A percentile compares a stretch with the other conserved stretches of the same genome.
Conservation (phyloP, 2,113 vertebrate genomes). For the Sinocyclocheilus maitianheensis region DNA sequence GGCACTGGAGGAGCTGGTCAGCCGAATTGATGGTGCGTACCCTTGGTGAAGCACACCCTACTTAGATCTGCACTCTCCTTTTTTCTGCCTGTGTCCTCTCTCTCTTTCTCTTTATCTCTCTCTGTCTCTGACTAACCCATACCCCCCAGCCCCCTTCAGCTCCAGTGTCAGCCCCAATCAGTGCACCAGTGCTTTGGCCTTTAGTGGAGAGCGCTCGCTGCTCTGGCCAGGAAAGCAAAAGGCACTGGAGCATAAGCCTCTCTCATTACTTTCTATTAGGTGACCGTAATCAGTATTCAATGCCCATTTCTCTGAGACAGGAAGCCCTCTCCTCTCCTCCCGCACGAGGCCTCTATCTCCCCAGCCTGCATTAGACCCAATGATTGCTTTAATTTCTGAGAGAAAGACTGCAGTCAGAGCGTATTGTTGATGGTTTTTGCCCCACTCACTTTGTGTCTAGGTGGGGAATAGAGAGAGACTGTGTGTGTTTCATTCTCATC, state of each 20-base stretch:
- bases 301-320: constrained; percentile 64
- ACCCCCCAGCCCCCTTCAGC: constrained; percentile 3
- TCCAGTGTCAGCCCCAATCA: constrained; percentile 57
- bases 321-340: constrained; percentile 53
- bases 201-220: constrained; percentile 41
- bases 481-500: background rate
- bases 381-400: constrained; percentile 58
- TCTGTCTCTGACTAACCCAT: constrained; percentile 14
- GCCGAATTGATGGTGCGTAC: constrained; percentile 93
- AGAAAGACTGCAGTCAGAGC: constrained; percentile 37
- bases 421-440: constrained; percentile 22
- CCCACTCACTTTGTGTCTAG: constrained; percentile 3
- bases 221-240: constrained; percentile 60
- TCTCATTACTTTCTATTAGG: constrained; percentile 71
- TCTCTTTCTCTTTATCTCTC: background rate
- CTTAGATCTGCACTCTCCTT: constrained; percentile 37
- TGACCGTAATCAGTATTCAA: constrained; percentile 67
- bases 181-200: constrained; percentile 54
- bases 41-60: constrained; percentile 42
- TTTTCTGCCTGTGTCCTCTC: background rate
- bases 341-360: constrained; percentile 46
- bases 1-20: constrained; percentile 92
- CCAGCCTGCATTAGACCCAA: constrained; percentile 62
- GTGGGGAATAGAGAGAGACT: background rate
- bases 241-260: constrained; percentile 59